Conservation (phyloP, 2,888 invertebrate species). For the Frankliniella intonsa region DNA sequence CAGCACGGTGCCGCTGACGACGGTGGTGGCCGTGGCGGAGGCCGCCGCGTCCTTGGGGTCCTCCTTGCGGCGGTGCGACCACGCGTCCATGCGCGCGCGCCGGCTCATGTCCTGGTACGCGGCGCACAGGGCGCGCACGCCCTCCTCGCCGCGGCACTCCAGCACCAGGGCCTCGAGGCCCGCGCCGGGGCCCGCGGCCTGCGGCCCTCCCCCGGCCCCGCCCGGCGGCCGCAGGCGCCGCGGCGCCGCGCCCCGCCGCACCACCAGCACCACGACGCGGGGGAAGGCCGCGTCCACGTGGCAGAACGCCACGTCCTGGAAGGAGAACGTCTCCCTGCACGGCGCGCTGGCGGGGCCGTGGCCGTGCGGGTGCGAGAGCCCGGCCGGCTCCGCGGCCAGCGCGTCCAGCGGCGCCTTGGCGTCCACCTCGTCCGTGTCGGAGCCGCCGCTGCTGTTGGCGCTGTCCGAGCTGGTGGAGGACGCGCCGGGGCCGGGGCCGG, state of each 20-base stretch:
- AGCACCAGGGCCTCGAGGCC: conserved; percentile 42
- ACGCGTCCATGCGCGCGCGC: conserved; percentile 39
- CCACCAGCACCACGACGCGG: conserved; percentile 43
- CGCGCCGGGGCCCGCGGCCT: conserved; percentile 28
- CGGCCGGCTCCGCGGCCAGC: conserved; percentile 27
- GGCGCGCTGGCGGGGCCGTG: not conserved
- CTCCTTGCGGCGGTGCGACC: conserved; percentile 36
- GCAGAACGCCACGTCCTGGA: conserved; percentile 43
- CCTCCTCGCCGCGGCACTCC: conserved; percentile 40
- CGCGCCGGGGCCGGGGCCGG: conserved; percentile 32
- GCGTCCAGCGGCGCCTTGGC: conserved; percentile 33
- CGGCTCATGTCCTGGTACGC: conserved; percentile 41
- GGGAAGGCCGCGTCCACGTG: conserved; percentile 42
- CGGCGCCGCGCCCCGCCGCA: conserved; percentile 36
- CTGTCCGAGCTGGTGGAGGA: conserved; percentile 38
- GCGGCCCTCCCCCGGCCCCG: conserved; percentile 31
- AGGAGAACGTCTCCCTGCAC: conserved; percentile 38
- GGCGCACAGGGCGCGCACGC: conserved; percentile 40
- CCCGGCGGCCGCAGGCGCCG: conserved; percentile 29
- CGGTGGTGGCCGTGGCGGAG: not conserved
- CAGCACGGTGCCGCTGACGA: not conserved
- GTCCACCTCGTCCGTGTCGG: conserved; percentile 39
- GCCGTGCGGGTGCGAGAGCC: too few species aligned
- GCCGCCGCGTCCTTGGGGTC: conserved; percentile 25
- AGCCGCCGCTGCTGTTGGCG: conserved; percentile 41